phyloP scores from a whole-genome alignment of 2,113 vertebrate species.

The Taurulus bubalis region DNA sequence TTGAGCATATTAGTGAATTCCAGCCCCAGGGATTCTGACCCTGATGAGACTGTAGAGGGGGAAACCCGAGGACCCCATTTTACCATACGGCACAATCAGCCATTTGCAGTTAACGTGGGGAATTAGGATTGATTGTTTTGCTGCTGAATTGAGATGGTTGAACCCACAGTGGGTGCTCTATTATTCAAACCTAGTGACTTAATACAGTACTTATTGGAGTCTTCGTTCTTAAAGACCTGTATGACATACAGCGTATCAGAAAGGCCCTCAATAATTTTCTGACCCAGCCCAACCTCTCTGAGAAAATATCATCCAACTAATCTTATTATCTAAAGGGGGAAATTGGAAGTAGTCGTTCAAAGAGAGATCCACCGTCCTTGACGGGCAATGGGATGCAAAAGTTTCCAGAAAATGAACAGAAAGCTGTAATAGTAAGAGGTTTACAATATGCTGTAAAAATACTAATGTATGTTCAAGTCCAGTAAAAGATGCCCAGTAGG shows the following conservation, averaged over 20 bases:
- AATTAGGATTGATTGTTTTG: neutral
- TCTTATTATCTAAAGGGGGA: neutral
- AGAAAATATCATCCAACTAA: neutral
- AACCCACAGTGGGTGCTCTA: neutral
- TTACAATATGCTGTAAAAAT: neutral
- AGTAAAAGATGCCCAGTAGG: neutral
- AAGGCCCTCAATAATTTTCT: neutral
- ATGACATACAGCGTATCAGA: neutral
- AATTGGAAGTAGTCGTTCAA: neutral
- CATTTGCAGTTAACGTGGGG: neutral
- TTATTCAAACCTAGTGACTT: neutral
- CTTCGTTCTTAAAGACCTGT: neutral
- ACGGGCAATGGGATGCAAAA: neutral
- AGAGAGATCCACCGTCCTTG: neutral
- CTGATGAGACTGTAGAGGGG: neutral
- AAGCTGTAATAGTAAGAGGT: neutral
- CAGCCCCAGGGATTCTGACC: neutral
- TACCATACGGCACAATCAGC: neutral
- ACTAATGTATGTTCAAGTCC: neutral
- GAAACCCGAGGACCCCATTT: neutral
- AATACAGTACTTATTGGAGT: neutral
- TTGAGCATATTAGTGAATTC: neutral
- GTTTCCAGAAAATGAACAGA: neutral
- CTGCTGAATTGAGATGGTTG: neutral
- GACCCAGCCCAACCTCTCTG: neutral